Conservation (phyloP, 2,113 vertebrate genomes). For the Paraplagusia blochii region DNA sequence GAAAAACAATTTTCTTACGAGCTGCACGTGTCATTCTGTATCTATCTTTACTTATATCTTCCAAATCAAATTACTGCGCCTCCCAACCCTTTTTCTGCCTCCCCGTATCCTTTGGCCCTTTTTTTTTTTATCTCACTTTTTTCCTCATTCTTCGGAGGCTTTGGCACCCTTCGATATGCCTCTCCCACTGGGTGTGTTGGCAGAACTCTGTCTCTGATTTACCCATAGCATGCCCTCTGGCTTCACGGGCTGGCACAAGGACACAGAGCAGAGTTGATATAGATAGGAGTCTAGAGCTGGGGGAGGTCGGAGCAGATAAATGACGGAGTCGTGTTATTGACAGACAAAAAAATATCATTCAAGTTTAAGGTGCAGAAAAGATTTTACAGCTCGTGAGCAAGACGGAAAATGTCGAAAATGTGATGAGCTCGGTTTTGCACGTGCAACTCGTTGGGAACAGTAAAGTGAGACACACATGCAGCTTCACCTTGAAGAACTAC, state of each 20-base stretch:
- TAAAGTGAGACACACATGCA: constrained; percentile 46
- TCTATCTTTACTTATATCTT: not conserved
- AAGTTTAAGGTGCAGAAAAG: constrained; percentile 16
- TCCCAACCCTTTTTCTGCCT: too few species aligned
- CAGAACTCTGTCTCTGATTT: constrained; percentile 60
- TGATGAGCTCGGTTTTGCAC: constrained; percentile 12
- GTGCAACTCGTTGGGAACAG: constrained; percentile 42
- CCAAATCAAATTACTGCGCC: constrained; percentile 1
- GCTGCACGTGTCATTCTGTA: not conserved
- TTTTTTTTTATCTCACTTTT: constrained; percentile 29
- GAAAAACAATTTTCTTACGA: not conserved
- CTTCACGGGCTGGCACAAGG: constrained; percentile 63
- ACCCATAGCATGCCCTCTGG: constrained; percentile 70
- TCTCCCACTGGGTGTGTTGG: constrained; percentile 61
- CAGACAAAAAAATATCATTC: constrained; percentile 27
- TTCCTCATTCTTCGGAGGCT: constrained; percentile 49
- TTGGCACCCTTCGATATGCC: constrained; percentile 60
- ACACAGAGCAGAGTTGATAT: constrained; percentile 38
- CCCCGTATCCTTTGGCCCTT: not conserved
- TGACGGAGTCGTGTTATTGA: constrained; percentile 27
- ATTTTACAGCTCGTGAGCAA: constrained; percentile 34
- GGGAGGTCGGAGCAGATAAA: constrained; percentile 13
- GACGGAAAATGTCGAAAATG: constrained; percentile 30
- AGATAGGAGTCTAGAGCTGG: constrained; percentile 26
- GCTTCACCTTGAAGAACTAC: constrained; percentile 78